A percentile compares a stretch with the other conserved stretches of the same genome.
Evolutionary conservation across 2,113 vertebrate genomes (phyloP).

Genomic region (Nicator chloris): DNA sequence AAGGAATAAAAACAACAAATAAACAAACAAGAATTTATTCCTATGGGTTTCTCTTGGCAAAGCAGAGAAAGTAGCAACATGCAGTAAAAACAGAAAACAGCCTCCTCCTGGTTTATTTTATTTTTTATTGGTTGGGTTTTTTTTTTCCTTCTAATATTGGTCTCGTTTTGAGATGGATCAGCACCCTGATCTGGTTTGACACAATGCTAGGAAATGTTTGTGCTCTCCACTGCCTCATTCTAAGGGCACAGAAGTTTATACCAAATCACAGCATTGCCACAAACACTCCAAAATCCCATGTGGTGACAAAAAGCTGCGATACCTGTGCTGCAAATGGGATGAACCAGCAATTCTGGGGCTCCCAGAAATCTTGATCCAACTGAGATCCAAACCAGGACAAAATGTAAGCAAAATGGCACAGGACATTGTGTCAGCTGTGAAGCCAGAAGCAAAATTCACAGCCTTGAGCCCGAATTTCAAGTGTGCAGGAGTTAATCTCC

Average conservation of each 20-base stretch:
- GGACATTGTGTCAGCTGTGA: accelerated
- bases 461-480: neutral
- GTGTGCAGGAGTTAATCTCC: neutral
- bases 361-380: neutral
- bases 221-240: neutral
- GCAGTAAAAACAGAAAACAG: neutral
- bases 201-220: neutral
- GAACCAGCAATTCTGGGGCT: neutral
- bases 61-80: neutral
- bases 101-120: neutral
- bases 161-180: neutral
- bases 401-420: neutral
- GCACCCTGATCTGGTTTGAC: neutral
- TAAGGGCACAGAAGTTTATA: neutral
- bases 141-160: neutral
- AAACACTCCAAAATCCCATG: neutral
- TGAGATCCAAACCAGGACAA: neutral
- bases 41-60: neutral
- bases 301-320: neutral
- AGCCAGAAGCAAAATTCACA: neutral
- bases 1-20: neutral
- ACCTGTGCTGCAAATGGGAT: neutral
- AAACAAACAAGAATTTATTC: neutral
- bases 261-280: neutral
- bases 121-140: neutral